These are phyloP conservation scores for Drosophila colorata DNA, from an alignment of 2,888 invertebrate species.

Conservation along the genomic window DNA sequence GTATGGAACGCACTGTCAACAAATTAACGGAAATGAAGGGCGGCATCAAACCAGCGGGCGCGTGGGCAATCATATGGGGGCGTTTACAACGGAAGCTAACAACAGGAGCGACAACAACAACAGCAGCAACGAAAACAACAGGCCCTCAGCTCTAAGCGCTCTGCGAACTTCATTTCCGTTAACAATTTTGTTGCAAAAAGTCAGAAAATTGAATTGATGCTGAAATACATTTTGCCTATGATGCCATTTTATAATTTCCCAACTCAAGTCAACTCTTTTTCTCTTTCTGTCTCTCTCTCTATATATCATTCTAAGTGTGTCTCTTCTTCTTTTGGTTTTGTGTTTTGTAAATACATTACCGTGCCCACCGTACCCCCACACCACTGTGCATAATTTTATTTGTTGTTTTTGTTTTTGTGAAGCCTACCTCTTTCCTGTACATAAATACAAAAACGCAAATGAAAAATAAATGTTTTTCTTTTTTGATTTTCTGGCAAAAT, in stretches of 20 bases:
- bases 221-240: conserved; percentile 84
- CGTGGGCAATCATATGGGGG: conserved; percentile 43
- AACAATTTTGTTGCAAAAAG: conserved; percentile 82
- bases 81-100: conserved; percentile 41
- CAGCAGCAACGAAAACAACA: conserved; percentile 24
- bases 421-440: conserved; percentile 51
- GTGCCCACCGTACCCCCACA: not conserved
- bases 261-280: no score
- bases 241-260: conserved; percentile 73
- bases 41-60: conserved; percentile 51
- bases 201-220: conserved; percentile 81
- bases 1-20: conserved; percentile 84
- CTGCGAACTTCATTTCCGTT: conserved; percentile 83
- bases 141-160: conserved; percentile 25
- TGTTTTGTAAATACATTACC: conserved; percentile 52
- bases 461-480: conserved; percentile 35
- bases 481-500: conserved; percentile 55
- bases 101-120: conserved; percentile 31
- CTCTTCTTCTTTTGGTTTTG: not conserved
- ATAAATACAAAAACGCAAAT: conserved; percentile 36
- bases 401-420: conserved; percentile 7
- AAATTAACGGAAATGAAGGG: conserved; percentile 84
- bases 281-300: conserved; percentile 24
- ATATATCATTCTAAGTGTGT: conserved; percentile 17
- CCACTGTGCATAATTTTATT: conserved; percentile 45